Conservation (phyloP, 1,140 invertebrate genomes). For the Achroia grisella region DNA sequence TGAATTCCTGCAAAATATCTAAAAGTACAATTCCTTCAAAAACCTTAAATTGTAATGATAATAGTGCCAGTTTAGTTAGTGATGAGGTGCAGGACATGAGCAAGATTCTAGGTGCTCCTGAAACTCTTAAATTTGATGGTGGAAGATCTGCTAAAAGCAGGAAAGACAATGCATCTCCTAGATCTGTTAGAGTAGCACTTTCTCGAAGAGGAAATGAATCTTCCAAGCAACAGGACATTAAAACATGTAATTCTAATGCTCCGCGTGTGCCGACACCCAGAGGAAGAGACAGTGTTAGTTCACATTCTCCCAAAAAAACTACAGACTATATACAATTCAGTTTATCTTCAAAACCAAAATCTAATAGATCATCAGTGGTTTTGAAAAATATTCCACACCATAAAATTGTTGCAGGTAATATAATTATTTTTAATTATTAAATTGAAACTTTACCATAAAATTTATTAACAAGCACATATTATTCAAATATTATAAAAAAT, state of each 20-base stretch:
- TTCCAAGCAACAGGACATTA: conserved; percentile 24
- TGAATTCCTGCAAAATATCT: conserved; percentile 13
- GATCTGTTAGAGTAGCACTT: conserved; percentile 14
- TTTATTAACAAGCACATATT: too few relatives aligned
- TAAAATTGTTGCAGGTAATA: conserved; percentile 59
- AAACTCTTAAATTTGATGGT: conserved; percentile 28
- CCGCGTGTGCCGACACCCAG: conserved; percentile 21
- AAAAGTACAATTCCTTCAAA: conserved; percentile 9
- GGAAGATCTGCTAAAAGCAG: conserved; percentile 18
- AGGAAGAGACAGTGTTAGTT: conserved; percentile 29
- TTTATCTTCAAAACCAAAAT: conserved; percentile 34
- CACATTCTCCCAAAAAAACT: conserved; percentile 35
- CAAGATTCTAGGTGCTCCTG: conserved; percentile 36
- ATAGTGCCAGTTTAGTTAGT: conserved; percentile 16
- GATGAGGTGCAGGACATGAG: conserved; percentile 43
- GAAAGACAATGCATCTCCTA: conserved; percentile 28
- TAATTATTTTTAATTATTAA: background rate
- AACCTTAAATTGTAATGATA: conserved; percentile 1
- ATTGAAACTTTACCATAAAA: too few relatives aligned
- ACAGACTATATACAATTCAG: conserved; percentile 37
- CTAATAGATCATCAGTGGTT: conserved; percentile 25
- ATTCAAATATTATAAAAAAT: too few relatives aligned
- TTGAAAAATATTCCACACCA: conserved; percentile 38
- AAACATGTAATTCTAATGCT: conserved; percentile 25
- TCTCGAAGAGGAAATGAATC: conserved; percentile 16